Conservation (phyloP, 2,888 invertebrate genomes). For the Zygogramma bicolorata region DNA sequence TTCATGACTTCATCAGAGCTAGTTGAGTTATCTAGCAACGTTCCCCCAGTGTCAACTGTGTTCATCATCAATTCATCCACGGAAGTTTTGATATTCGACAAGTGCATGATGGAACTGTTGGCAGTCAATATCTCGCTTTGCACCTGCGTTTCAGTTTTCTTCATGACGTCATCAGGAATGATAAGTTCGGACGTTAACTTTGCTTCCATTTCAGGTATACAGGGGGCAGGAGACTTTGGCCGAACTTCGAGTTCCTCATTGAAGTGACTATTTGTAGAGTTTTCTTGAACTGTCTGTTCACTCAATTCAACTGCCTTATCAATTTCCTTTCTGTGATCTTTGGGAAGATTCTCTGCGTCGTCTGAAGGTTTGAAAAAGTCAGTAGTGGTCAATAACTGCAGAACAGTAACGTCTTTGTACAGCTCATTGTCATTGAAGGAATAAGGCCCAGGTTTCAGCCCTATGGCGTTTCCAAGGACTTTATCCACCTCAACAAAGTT, state of each 20-base stretch:
- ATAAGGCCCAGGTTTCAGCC: slow-evolving; percentile 60
- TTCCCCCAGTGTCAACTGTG: slow-evolving; percentile 56
- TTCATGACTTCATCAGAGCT: slow-evolving; percentile 66
- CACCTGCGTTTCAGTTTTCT: slow-evolving; percentile 20
- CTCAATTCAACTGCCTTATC: not conserved
- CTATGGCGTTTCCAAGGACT: slow-evolving; percentile 58
- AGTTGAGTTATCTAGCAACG: slow-evolving; percentile 61
- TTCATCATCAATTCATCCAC: slow-evolving; percentile 62
- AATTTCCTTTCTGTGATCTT: not conserved
- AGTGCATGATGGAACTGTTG: slow-evolving; percentile 54
- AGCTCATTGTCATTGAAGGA: slow-evolving; percentile 60
- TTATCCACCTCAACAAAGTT: slow-evolving; percentile 59
- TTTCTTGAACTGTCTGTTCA: not conserved
- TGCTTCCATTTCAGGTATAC: slow-evolving; percentile 16
- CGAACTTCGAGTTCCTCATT: not conserved
- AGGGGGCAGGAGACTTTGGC: not conserved
- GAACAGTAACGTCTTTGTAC: slow-evolving; percentile 59
- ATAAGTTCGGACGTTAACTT: slow-evolving; percentile 11
- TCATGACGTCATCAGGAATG: slow-evolving; percentile 7
- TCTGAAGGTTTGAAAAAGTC: slow-evolving; percentile 54
- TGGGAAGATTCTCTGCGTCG: not conserved
- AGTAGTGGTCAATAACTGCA: slow-evolving; percentile 54
- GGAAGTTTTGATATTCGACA: slow-evolving; percentile 52
- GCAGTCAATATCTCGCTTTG: slow-evolving; percentile 51
- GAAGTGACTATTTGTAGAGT: slow-evolving; percentile 5